These are phyloP conservation scores for Aphelenchoides fujianensis DNA, from an alignment of 1,140 invertebrate genomes.

Conservation along the genomic window DNA sequence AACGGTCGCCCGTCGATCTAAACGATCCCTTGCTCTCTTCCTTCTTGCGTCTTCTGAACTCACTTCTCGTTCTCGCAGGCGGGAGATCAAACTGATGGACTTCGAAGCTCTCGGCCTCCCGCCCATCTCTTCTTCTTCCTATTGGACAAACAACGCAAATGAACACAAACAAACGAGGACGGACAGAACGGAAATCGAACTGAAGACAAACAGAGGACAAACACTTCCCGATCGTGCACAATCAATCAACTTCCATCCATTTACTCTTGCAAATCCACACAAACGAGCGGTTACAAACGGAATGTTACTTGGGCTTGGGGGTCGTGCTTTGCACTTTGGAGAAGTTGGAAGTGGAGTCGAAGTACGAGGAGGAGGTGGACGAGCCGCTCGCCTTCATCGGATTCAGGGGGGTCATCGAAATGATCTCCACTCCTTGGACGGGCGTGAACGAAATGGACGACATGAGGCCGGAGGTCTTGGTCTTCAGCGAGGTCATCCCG, in stretches of 20 bases:
- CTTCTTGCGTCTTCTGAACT: too few relatives aligned
- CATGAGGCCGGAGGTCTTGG: constrained; percentile 45
- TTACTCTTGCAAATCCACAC: neutral
- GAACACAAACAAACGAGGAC: neutral
- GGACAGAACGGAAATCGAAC: constrained; percentile 1
- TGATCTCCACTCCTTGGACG: constrained; percentile 58
- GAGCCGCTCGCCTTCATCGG: constrained; percentile 24
- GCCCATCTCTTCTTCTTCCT: too few relatives aligned
- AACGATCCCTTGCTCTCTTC: too few relatives aligned
- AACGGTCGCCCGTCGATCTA: neutral
- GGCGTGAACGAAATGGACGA: constrained; percentile 60
- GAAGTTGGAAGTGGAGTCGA: constrained; percentile 53
- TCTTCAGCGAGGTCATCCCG: constrained; percentile 43
- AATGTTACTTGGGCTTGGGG: constrained; percentile 34
- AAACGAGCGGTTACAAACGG: constrained; percentile 2
- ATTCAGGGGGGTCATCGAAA: constrained; percentile 33
- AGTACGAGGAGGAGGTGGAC: constrained; percentile 44
- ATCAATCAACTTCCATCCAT: neutral
- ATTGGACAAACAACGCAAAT: neutral
- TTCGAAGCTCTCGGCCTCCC: too few relatives aligned
- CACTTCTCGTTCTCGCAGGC: too few relatives aligned
- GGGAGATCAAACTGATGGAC: too few relatives aligned
- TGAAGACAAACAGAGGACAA: neutral
- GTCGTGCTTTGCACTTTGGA: constrained; percentile 49
- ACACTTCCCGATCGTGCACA: too few relatives aligned